These are phyloP conservation scores for Eulemur rubriventer DNA, from an alignment of 2,797 vertebrate genomes.

Conservation along the genomic window DNA sequence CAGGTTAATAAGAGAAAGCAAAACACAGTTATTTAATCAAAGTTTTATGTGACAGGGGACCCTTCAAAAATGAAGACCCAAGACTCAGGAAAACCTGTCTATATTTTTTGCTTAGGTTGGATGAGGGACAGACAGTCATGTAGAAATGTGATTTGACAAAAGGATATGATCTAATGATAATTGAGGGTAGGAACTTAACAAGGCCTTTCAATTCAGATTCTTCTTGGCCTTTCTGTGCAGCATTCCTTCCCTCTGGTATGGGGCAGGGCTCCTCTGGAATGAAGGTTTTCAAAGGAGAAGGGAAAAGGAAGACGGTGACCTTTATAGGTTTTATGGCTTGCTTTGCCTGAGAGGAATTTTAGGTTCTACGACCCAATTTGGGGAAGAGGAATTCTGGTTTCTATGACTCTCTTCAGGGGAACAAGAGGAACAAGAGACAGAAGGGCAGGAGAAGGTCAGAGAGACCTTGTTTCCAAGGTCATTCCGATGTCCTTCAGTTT, in stretches of 20 bases:
- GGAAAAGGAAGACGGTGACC: too few species aligned
- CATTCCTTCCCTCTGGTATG: not conserved
- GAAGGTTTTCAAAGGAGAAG: not conserved
- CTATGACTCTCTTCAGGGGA: not conserved
- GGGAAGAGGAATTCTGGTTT: not conserved
- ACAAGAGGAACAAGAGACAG: not conserved
- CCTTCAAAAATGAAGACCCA: not conserved
- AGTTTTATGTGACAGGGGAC: not conserved
- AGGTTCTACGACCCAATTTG: not conserved
- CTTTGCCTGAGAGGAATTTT: not conserved
- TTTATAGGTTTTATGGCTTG: not conserved
- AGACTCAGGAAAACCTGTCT: not conserved
- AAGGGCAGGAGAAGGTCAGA: not conserved
- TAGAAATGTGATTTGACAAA: not conserved
- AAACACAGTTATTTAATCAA: not conserved
- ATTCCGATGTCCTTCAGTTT: not conserved
- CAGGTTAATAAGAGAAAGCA: not conserved
- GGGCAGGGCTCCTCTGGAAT: not conserved
- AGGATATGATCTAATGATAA: not conserved
- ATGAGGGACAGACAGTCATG: not conserved
- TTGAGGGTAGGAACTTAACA: not conserved
- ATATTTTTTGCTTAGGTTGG: not conserved
- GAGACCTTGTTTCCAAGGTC: not conserved
- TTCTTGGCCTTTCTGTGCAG: not conserved
- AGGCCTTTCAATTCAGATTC: not conserved